Evolutionary conservation across 2,113 vertebrate genomes (phyloP), one percentile per base, ranked within the genome.

Genomic region (Brachionichthys hirsutus): DNA sequence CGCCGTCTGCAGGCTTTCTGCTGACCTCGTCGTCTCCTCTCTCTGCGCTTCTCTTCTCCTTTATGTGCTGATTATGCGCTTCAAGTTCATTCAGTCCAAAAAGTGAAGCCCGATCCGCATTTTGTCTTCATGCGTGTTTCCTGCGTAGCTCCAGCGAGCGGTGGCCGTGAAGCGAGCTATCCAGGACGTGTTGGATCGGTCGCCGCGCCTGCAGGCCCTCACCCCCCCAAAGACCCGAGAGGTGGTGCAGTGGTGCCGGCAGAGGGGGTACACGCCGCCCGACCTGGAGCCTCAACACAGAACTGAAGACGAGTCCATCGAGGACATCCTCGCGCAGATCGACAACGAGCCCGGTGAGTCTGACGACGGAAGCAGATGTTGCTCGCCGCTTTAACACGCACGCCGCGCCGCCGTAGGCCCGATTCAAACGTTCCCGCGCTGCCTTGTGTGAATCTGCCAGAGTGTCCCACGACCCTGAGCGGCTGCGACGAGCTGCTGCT

Each of bases 301-400:
- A 11, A 88, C 45, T 0, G 94, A 97, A 0, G 93, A 94, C 49
- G 94, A 98, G 78, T 97, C 96, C 0, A 97, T 98, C 0, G 97
- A 99, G 73, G 96, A 98, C 0, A 95, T 98, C 63, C 91, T 99
- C 58, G 95, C 95, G 0, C 96, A 95, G 87, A 99, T 99, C 3
- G 97, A 99, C 88, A 98, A 80, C 0, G 97, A 99, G 76, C 94
- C 97, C 12, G 96, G 97, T 91, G 48, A 67, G 88, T 55, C 53
- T 69, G 7, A n/a, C n/a, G n/a, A n/a, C n/a, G n/a, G n/a, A n/a
- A n/a, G n/a, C n/a, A n/a, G n/a, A n/a, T n/a, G n/a, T n/a, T n/a
- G n/a, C n/a, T n/a, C n/a, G 24, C 8, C 24, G 24, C 3, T 30
- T 30, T 30, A 30, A 30, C 3, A 30, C 8, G 24, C n/a, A 30